phyloP scores from a whole-genome alignment of 1,140 invertebrate species.

The Uloborus diversus region DNA sequence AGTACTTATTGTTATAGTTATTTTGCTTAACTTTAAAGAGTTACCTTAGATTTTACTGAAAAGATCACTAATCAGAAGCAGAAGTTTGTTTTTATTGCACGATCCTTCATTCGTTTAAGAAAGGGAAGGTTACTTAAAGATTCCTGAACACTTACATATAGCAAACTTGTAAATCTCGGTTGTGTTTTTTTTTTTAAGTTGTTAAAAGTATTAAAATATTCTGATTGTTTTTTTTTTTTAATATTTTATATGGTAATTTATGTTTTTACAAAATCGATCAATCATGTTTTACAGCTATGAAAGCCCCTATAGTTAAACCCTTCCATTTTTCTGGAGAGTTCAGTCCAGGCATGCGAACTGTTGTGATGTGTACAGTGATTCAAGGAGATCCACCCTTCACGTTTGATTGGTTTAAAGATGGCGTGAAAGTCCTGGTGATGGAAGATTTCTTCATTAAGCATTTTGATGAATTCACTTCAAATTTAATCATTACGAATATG shows the following conservation, averaged over 20 bases:
- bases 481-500: not conserved
- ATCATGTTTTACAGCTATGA: not conserved
- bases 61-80: no score
- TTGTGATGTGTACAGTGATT: slow-evolving; percentile 66
- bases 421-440: not conserved
- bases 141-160: not conserved
- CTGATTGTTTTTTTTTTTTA: not conserved
- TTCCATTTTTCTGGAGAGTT: slow-evolving; percentile 67
- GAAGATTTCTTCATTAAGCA: not conserved
- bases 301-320: slow-evolving; percentile 45
- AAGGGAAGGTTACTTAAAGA: not conserved
- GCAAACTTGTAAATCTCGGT: not conserved
- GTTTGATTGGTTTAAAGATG: slow-evolving; percentile 59
- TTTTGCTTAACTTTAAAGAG: no score
- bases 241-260: not conserved
- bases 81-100: no score
- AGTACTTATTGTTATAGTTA: no score
- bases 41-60: no score
- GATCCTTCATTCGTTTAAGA: not conserved
- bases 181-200: not conserved
- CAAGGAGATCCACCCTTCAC: slow-evolving; percentile 58
- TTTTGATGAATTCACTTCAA: not conserved
- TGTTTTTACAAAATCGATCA: not conserved
- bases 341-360: slow-evolving; percentile 73
- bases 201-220: not conserved